Conservation (phyloP, 2,113 vertebrate genomes). For the Platichthys flesus region DNA sequence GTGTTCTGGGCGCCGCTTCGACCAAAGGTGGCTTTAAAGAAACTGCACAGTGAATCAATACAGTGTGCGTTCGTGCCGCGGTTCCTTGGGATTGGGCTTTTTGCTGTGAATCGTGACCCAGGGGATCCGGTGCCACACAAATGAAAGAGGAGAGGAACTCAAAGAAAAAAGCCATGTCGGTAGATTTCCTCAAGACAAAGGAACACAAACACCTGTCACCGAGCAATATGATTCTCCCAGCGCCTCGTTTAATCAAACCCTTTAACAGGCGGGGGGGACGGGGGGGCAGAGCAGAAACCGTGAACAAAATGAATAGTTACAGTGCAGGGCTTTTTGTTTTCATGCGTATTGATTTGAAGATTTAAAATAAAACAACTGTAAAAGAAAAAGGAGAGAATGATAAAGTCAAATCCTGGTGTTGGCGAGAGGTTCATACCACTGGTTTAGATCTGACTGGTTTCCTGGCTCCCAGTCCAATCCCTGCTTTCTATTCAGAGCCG, state of each 20-base stretch:
- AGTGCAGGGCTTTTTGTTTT: constrained; percentile 22
- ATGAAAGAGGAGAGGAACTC: constrained; percentile 5
- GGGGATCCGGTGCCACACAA: constrained; percentile 29
- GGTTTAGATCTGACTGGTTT: constrained; percentile 38
- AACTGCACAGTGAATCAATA: constrained; percentile 26
- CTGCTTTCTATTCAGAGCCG: background rate
- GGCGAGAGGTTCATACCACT: background rate
- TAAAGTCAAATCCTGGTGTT: background rate
- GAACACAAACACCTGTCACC: constrained; percentile 39
- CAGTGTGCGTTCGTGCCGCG: constrained; percentile 7
- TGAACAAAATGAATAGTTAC: constrained; percentile 21
- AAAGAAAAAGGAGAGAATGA: background rate
- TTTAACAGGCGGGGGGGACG: background rate
- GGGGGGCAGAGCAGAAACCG: constrained; percentile 5
- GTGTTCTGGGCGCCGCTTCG: constrained; percentile 8
- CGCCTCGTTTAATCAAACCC: constrained; percentile 30
- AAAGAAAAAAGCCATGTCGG: constrained; percentile 17
- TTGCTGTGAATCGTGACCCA: constrained; percentile 33
- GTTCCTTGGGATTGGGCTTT: constrained; percentile 18
- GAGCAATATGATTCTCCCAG: constrained; percentile 23
- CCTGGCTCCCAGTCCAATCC: no score
- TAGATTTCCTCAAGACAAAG: constrained; percentile 30
- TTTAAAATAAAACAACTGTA: constrained; percentile 32
- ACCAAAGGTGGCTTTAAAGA: constrained; percentile 23
- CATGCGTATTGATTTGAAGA: constrained; percentile 31